Conservation (phyloP, 2,797 vertebrate genomes). For the Phrynocephalus vlangalii region DNA sequence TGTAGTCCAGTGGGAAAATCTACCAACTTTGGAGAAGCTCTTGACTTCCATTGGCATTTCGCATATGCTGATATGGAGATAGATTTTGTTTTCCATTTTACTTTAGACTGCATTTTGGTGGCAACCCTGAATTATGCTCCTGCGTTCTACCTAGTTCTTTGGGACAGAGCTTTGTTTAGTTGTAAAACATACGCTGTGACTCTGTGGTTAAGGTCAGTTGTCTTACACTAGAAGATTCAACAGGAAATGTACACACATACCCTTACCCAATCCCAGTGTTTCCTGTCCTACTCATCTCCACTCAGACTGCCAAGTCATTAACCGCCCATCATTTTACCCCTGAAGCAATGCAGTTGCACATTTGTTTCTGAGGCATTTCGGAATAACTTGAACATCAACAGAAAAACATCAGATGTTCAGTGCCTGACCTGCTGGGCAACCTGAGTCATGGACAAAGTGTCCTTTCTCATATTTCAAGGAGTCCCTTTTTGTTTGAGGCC, state of each 20-base stretch:
- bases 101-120: neutral
- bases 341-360: constrained; percentile 52
- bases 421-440: neutral
- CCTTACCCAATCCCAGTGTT: constrained; percentile 80
- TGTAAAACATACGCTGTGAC: constrained; percentile 55
- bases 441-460: constrained; percentile 33
- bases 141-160: constrained; percentile 36
- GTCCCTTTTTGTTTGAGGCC: neutral
- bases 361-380: constrained; percentile 61
- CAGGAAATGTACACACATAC: constrained; percentile 76
- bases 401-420: neutral
- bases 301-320: constrained; percentile 77
- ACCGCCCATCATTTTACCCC: constrained; percentile 69
- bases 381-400: constrained; percentile 41
- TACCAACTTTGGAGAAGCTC: neutral
- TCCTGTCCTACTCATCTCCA: constrained; percentile 70
- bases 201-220: constrained; percentile 64
- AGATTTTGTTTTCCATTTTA: neutral
- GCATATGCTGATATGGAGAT: neutral
- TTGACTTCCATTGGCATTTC: neutral
- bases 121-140: neutral
- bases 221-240: constrained; percentile 60
- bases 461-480: neutral
- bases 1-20: neutral
- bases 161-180: constrained; percentile 58